Conservation (phyloP, 2,113 vertebrate genomes). For the Halichoeres trimaculatus region DNA sequence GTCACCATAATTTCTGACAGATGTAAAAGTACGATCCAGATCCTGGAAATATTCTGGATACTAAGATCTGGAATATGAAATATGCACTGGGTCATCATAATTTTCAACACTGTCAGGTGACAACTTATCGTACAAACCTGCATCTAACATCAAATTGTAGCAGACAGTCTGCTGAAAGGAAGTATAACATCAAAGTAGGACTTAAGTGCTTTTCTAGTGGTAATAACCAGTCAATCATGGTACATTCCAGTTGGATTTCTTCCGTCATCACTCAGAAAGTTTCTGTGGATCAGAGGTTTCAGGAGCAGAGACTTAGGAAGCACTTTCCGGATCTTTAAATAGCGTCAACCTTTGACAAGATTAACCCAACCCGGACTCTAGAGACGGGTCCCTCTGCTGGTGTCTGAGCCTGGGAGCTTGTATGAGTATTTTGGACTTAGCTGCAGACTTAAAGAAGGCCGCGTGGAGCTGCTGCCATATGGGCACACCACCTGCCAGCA, state of each 20-base stretch:
- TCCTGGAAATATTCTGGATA: too few species aligned
- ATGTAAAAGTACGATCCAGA: too few species aligned
- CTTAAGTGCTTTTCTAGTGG: too few species aligned
- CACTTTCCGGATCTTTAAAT: conserved; percentile 21
- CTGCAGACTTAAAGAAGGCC: neutral
- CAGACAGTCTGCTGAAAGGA: too few species aligned
- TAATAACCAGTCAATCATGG: neutral
- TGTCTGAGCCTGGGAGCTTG: neutral
- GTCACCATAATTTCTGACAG: too few species aligned
- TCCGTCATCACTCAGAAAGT: neutral
- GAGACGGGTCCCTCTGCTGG: conserved; percentile 17
- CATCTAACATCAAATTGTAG: too few species aligned
- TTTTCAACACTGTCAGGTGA: too few species aligned
- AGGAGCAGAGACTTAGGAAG: neutral
- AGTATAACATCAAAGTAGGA: too few species aligned
- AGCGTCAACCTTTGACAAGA: conserved; percentile 10
- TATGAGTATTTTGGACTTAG: conserved; percentile 17
- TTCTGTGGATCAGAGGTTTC: neutral
- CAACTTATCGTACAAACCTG: too few species aligned
- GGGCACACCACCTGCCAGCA: conserved; percentile 36
- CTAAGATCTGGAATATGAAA: too few species aligned
- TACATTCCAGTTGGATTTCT: neutral
- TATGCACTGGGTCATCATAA: too few species aligned
- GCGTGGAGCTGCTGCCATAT: conserved; percentile 36
- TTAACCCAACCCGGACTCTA: neutral